Evolutionary conservation across 2,113 vertebrate genomes (phyloP).

Genomic region (Rhea americana): DNA sequence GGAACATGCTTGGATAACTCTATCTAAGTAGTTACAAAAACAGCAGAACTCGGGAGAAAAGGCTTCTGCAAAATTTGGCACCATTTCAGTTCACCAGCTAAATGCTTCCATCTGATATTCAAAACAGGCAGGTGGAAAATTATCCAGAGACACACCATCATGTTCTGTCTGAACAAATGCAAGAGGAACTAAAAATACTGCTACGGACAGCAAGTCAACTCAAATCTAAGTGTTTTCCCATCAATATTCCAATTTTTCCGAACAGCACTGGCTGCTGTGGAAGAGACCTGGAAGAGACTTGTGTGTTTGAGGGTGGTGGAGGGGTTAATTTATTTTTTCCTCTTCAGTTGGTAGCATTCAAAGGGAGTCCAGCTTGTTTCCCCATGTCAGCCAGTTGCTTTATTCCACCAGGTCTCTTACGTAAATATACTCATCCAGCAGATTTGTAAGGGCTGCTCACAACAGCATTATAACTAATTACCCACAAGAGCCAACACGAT

Average conservation of each 20-base stretch:
- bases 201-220: slow-evolving; percentile 5
- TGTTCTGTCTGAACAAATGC: slow-evolving; percentile 39
- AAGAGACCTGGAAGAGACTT: background rate
- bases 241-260: background rate
- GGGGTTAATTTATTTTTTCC: slow-evolving; percentile 10
- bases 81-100: background rate
- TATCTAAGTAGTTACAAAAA: slow-evolving; percentile 21
- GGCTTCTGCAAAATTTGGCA: slow-evolving; percentile 7
- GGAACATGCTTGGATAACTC: slow-evolving; percentile 34
- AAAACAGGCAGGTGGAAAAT: slow-evolving; percentile 65
- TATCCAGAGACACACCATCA: slow-evolving; percentile 29
- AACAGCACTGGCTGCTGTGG: background rate
- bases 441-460: slow-evolving; percentile 20
- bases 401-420: background rate
- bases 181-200: slow-evolving; percentile 26
- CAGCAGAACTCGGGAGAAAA: slow-evolving; percentile 29
- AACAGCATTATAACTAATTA: slow-evolving; percentile 28
- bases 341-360: background rate
- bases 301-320: background rate
- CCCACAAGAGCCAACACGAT: slow-evolving; percentile 15
- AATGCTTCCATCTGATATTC: slow-evolving; percentile 50
- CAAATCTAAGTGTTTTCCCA: slow-evolving; percentile 17
- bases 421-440: slow-evolving; percentile 22
- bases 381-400: background rate
- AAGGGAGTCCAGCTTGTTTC: background rate